Conservation (phyloP, 2,888 invertebrate species). For the Teleiodes luculella region DNA sequence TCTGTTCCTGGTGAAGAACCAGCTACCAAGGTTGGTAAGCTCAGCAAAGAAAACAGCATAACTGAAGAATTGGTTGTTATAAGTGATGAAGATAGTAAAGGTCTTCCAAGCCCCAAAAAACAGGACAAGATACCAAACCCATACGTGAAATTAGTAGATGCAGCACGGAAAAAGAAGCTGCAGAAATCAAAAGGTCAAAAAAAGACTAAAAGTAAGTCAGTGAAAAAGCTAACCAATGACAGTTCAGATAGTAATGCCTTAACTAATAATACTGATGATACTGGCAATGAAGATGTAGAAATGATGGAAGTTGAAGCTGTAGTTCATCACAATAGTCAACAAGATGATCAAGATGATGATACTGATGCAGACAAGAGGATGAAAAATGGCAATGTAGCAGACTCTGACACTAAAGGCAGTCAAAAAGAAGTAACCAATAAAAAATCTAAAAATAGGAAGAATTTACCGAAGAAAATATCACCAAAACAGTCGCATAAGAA, state of each 20-base stretch:
- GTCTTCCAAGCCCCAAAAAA: slow-evolving; percentile 30
- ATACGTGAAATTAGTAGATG: slow-evolving; percentile 63
- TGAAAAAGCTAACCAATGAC: slow-evolving; percentile 25
- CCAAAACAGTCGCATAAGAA: background rate
- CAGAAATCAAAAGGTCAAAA: slow-evolving; percentile 48
- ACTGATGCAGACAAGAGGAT: slow-evolving; percentile 23
- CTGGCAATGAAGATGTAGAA: slow-evolving; percentile 33
- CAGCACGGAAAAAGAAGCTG: slow-evolving; percentile 62
- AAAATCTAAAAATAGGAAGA: slow-evolving; percentile 3
- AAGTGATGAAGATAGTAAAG: slow-evolving; percentile 63
- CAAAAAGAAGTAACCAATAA: background rate
- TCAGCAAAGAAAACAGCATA: slow-evolving; percentile 58
- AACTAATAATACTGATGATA: background rate
- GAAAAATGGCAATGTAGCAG: background rate
- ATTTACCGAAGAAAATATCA: background rate
- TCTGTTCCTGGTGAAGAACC: slow-evolving; percentile 55
- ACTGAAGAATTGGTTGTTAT: slow-evolving; percentile 50
- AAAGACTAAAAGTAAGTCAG: slow-evolving; percentile 40
- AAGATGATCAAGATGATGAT: slow-evolving; percentile 23
- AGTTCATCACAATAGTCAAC: too few species aligned
- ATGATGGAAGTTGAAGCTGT: slow-evolving; percentile 45
- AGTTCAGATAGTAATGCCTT: slow-evolving; percentile 22
- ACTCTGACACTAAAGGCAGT: background rate
- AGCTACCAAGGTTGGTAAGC: slow-evolving; percentile 59
- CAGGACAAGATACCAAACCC: slow-evolving; percentile 30